Evolutionary conservation across 37 sponge, comb jelly and placozoan species (phyloP).

Genomic region (Amphimedon queenslandica): DNA sequence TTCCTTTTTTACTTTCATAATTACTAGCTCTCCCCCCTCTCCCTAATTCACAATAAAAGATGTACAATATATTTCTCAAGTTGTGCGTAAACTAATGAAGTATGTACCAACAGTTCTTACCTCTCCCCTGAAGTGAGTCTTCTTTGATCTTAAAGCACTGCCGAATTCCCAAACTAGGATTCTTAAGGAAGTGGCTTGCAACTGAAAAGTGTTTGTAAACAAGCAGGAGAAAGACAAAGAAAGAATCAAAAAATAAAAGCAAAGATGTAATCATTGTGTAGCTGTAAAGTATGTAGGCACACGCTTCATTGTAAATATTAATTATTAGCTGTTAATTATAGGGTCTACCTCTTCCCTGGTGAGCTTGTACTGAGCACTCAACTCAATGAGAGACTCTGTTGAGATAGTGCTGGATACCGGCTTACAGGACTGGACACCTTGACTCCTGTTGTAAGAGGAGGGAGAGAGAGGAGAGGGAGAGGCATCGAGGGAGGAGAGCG

Average conservation of each 20-base stretch:
- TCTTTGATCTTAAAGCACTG: constrained; percentile 9
- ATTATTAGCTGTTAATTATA: too few relatives aligned
- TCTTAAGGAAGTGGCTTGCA: constrained; percentile 5
- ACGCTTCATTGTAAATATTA: too few relatives aligned
- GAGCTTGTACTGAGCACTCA: background rate
- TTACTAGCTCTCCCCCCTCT: too few relatives aligned
- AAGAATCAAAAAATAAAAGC: background rate
- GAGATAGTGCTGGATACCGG: background rate
- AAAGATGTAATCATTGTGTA: background rate
- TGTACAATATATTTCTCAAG: too few relatives aligned
- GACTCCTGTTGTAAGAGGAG: background rate
- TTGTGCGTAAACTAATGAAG: too few relatives aligned
- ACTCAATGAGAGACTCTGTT: background rate
- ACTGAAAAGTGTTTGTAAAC: background rate
- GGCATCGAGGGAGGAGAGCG: background rate
- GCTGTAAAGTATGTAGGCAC: background rate
- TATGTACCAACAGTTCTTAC: too few relatives aligned
- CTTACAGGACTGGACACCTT: background rate
- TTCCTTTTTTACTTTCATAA: too few relatives aligned
- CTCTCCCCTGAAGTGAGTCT: constrained; percentile 44
- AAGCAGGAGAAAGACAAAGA: background rate
- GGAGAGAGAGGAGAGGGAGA: background rate
- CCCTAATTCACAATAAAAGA: too few relatives aligned
- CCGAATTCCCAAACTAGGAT: constrained; percentile 42
- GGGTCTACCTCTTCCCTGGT: background rate